Percentiles rank a stretch among this genome's conserved stretches.
phyloP scores from a whole-genome alignment of 2,888 invertebrate species.

The Neoscelio sp. region DNA sequence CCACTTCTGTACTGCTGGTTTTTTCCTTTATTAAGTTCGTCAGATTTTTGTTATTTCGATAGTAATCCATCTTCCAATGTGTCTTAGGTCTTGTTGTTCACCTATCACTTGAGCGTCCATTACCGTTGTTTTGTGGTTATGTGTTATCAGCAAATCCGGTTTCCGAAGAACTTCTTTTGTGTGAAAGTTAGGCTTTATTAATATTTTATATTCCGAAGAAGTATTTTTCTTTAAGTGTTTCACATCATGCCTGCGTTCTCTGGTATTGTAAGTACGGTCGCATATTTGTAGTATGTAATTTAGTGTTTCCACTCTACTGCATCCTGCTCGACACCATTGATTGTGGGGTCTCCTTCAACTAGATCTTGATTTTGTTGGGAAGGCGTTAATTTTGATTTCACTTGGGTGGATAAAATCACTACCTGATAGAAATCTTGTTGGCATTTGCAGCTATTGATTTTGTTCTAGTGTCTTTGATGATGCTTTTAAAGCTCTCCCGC shows the following conservation, averaged over 20 bases:
- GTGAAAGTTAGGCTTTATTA: conserved; percentile 69
- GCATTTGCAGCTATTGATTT: conserved; percentile 66
- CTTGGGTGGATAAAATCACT: conserved; percentile 75
- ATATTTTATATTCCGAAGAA: conserved; percentile 46
- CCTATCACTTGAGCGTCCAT: conserved; percentile 59
- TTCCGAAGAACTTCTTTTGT: conserved; percentile 55
- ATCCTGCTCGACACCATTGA: conserved; percentile 72
- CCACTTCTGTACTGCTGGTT: conserved; percentile 3
- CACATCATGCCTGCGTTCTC: conserved; percentile 75
- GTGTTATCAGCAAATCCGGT: conserved; percentile 46
- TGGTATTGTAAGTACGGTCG: conserved; percentile 75
- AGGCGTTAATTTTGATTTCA: conserved; percentile 75
- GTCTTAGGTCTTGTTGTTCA: conserved; percentile 23
- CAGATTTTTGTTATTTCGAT: conserved; percentile 29
- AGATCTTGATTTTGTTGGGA: conserved; percentile 73
- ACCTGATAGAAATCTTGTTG: conserved; percentile 71
- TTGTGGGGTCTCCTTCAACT: conserved; percentile 68
- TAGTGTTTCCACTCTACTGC: conserved; percentile 73
- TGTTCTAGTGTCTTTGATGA: conserved; percentile 8
- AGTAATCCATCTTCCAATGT: background rate
- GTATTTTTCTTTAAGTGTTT: conserved; percentile 31
- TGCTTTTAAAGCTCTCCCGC: conserved; percentile 9
- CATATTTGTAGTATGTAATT: conserved; percentile 76
- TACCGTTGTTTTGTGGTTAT: background rate
- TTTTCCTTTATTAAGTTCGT: background rate